Base-by-base conservation (phyloP, 2,888 invertebrate species). In the Cactoblastis cactorum region DNA sequence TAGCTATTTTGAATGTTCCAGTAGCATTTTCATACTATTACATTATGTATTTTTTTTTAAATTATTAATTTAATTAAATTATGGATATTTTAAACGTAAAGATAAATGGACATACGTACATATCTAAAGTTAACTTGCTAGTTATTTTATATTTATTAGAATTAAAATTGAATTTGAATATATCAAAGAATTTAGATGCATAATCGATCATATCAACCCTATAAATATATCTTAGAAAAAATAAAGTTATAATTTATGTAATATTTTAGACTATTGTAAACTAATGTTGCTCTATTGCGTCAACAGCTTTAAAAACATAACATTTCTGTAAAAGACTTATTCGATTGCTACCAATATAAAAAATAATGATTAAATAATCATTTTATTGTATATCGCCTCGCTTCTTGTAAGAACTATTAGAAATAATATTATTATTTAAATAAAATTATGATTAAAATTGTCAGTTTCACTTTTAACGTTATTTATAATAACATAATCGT, bases 391-490 rank as follows among this genome's bases (percentile, higher is more conserved):
- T 74, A 74, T 71, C 70, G 74, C 75, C 73, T 69, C 68, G 75
- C 59, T 56, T 56, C 55, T 53, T 70, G 65, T 73, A 76, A 71
- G 70, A 71, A 74, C 68, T 73, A 69, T 70, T 80, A 77, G 72
- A 71, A 71, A 68, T 75, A 70, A 69, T 32, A 68, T 60, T 62
- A 71, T 70, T 60, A 74, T 73, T 77, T 62, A 54, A 76, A 67
- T 74, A 80, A 77, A 43, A 81, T 57, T 56, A 74, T 67, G 69
- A 28, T 41, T 32, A 41, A 12, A 19, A 41, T 4, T 59, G 54
- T 55, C 45, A 0, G 9, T 52, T 45, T 53, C n/a, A 52, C 15
- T 48, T 48, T 38, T 4, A n/a, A n/a, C n/a, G n/a, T n/a, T n/a
- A n/a, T n/a, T n/a, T n/a, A n/a, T n/a, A n/a, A n/a, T n/a, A n/a